Evolutionary conservation across 64 coral and sea anemone species (phyloP).

Genomic region (Stylophora pistillata): DNA sequence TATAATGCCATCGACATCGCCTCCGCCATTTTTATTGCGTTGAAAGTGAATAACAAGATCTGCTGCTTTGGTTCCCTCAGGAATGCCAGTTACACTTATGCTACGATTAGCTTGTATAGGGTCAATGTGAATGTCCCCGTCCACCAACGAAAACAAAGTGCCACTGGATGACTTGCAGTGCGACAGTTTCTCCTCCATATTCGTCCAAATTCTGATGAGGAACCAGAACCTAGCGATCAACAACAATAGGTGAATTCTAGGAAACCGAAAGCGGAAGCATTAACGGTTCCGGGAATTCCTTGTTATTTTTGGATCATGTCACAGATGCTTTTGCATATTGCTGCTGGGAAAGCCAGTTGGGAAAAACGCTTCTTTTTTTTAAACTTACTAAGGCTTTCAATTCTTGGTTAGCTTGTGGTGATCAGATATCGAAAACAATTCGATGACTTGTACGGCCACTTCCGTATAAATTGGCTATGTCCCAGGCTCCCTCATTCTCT

Average conservation of each 20-base stretch:
- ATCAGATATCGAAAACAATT: too few species aligned
- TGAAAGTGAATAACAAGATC: constrained; percentile 64
- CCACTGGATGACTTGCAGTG: not conserved
- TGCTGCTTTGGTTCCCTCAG: not conserved
- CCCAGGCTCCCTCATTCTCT: constrained; percentile 9
- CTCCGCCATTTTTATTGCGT: constrained; percentile 41
- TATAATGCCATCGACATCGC: constrained; percentile 43
- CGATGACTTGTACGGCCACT: too few species aligned
- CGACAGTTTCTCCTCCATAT: not conserved
- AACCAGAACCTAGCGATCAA: not conserved
- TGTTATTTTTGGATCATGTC: too few species aligned
- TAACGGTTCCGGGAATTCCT: constrained; percentile 9
- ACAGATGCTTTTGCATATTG: too few species aligned
- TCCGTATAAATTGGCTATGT: not conserved
- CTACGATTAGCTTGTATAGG: constrained; percentile 11
- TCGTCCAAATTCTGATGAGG: not conserved
- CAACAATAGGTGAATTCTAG: not conserved
- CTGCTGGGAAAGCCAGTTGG: too few species aligned
- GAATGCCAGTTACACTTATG: constrained; percentile 16
- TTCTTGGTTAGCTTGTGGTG: too few species aligned
- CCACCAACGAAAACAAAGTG: not conserved
- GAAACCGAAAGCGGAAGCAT: constrained; percentile 19
- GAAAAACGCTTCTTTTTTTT: too few species aligned
- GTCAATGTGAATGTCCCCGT: not conserved
- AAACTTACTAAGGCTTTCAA: too few species aligned